A percentile compares a stretch with the other conserved stretches of the same genome.
These are phyloP conservation scores for Raja brachyura DNA, from an alignment of 2,113 vertebrate genomes.

Conservation along the genomic window DNA sequence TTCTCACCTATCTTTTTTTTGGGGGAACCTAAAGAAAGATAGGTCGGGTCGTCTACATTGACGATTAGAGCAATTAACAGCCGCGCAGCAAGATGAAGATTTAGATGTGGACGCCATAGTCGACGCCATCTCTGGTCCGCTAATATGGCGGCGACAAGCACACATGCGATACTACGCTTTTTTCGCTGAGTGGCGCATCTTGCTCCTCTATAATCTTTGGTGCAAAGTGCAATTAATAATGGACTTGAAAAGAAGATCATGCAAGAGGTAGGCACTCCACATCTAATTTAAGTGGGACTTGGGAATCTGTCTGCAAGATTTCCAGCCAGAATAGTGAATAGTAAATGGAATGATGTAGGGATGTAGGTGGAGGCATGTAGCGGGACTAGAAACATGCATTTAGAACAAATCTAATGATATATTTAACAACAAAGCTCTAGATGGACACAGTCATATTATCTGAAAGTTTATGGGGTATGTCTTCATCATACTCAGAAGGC, in stretches of 20 bases:
- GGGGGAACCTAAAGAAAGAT: no score
- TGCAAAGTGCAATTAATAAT: conserved; percentile 19
- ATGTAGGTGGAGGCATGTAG: neutral
- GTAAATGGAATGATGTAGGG: neutral
- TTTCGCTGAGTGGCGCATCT: no score
- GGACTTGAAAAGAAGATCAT: neutral
- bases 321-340: neutral
- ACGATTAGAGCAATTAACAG: no score
- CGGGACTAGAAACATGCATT: neutral
- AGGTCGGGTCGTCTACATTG: no score
- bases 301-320: neutral
- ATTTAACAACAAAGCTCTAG: neutral
- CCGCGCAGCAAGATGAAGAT: no score
- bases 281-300: neutral
- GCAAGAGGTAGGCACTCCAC: neutral
- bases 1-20: no score
- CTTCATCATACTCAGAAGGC: neutral
- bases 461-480: neutral
- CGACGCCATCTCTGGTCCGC: no score
- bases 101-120: no score
- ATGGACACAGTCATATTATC: neutral
- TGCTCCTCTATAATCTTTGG: no score
- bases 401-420: neutral
- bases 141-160: no score
- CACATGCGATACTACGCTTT: no score